phyloP scores from a whole-genome alignment of 2,113 vertebrate species.

The Leptodactylus fuscus region DNA sequence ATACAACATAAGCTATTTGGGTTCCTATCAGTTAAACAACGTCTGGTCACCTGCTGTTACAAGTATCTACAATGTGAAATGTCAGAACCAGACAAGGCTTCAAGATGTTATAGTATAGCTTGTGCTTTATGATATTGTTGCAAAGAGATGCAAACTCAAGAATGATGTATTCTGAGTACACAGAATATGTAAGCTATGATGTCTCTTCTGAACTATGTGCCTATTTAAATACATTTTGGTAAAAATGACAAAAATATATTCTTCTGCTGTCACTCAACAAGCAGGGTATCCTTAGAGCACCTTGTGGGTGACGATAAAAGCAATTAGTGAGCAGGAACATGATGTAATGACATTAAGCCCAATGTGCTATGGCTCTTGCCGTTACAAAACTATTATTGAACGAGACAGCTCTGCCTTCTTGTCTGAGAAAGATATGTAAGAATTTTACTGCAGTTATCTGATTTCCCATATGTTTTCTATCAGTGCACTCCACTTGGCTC shows the following conservation, averaged over 20 bases:
- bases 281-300: not conserved
- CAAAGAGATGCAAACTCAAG: too few relatives aligned
- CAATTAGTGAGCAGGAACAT: conserved; percentile 41
- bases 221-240: not conserved
- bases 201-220: not conserved
- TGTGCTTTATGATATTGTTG: too few relatives aligned
- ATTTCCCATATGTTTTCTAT: conserved; percentile 50
- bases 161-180: too few relatives aligned
- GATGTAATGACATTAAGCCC: conserved; percentile 26
- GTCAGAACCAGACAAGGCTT: too few relatives aligned
- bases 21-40: too few relatives aligned
- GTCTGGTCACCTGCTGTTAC: too few relatives aligned
- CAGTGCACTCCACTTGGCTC: conserved; percentile 25
- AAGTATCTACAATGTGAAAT: too few relatives aligned
- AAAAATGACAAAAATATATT: not conserved
- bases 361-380: conserved; percentile 23
- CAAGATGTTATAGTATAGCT: too few relatives aligned
- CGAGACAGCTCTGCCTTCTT: conserved; percentile 2
- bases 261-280: not conserved
- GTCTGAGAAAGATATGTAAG: conserved; percentile 29
- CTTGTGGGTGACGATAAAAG: conserved; percentile 15
- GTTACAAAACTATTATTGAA: conserved; percentile 15
- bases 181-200: not conserved
- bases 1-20: too few relatives aligned
- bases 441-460: conserved; percentile 26